Evolutionary conservation across 1,140 invertebrate genomes (phyloP), one percentile per base, ranked within the genome.

Genomic region (Leucophenga varia): DNA sequence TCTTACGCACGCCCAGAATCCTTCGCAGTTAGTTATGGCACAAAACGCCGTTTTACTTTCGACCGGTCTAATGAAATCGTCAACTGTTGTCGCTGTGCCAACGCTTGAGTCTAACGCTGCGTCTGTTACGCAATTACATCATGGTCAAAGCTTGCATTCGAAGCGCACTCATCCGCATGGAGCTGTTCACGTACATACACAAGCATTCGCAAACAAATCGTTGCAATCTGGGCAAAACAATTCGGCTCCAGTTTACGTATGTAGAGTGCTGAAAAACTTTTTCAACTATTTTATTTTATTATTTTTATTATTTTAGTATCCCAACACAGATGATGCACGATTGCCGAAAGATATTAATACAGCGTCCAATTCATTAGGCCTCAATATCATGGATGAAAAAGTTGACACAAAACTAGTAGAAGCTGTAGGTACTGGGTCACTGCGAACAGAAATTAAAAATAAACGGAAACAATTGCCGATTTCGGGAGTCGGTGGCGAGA

Each of bases 191-290:
- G 9, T 43, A 0, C 40, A 54, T 6, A 37, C 18, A 7, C 10
- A 37, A 18, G 3, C 35, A 37, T 37, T 17, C 6, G 35, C n/a
- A n/a, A n/a, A 17, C 9, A 17, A 37, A 44, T 54, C 40, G 35
- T 42, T 2, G 17, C 47, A 16, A n/a, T 35, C 49, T 3, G 61
- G 56, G 48, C 63, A 65, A 44, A 65, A 65, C 22, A 65, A 65
- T 21, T 65, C 63, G 2, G 63, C 63, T 0, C 63, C 63, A 17
- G 58, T 65, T 12, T 61, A 57, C 34, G 63, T 64, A 51, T 54
- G 64, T 54, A 2, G 1, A 14, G 7, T 17, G 34, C 14, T 21
- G 14, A 28, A 41, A 8, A 4, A 22, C 7, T 18, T 10, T 21
- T 31, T n/a, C 4, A 37, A 37, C 9, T 18, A 25, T 39, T 28